Base-by-base conservation (phyloP, 2,888 invertebrate species). In the Panopea generosa region DNA sequence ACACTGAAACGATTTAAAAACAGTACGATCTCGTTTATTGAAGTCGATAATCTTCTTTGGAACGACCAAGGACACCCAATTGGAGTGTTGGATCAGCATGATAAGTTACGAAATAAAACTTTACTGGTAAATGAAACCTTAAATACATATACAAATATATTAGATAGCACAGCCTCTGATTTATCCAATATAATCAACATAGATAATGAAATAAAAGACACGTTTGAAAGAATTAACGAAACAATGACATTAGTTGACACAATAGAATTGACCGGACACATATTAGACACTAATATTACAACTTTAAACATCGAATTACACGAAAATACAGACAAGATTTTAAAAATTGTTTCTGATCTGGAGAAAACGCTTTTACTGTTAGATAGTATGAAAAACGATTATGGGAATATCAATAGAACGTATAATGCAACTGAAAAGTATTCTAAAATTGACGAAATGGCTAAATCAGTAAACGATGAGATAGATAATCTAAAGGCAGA, bases 381-480 rank as follows among this genome's bases (percentile, higher is more conserved):
- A 33, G 11, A 33, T 4, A 7, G 11, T 11, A 33, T 33, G 16
- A 50, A 69, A 38, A 40, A 4, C 20, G 33, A 61, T 43, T 72
- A 65, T 65, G 71, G 71, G 2, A 59, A 60, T 45, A 65, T 65
- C 14, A 65, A 53, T 52, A 60, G 55, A n/a, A 65, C 57, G 6
- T 40, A 38, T 11, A 63, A 63, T 24, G 7, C 14, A 14, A 33
- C 69, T 3, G 7, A 26, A 27, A 18, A 33, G 4, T 27, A 38
- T 18, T 62, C 33, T 4, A 11, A 33, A 4, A 33, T 33, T 33
- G 33, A 33, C 33, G 33, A 33, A 26, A 26, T 63, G 47, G 63
- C 20, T 66, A n/a, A n/a, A 24, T 29, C 33, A n/a, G 2, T 18
- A 11, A 33, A 18, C 18, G 29, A 56, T 14, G 29, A 29, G 38